Evolutionary conservation across 2,888 invertebrate genomes (phyloP).

Genomic region (Lymantria dispar): DNA sequence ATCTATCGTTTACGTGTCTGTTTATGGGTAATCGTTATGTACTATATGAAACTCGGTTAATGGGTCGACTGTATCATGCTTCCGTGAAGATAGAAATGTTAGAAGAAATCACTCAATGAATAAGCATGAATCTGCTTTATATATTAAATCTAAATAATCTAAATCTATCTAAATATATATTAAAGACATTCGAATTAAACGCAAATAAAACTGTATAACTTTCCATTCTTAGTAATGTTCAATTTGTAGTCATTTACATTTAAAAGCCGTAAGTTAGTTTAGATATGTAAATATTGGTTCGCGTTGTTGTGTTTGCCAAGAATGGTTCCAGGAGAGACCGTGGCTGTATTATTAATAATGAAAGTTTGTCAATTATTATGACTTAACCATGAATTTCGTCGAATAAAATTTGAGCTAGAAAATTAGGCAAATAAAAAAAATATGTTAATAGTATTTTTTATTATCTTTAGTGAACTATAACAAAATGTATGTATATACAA

Average conservation of each 20-base stretch:
- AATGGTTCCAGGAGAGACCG: not conserved
- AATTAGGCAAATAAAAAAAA: too few species aligned
- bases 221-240: conserved; percentile 20
- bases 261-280: conserved; percentile 22
- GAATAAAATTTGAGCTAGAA: too few species aligned
- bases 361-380: too few species aligned
- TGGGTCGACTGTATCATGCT: conserved; percentile 42
- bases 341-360: too few species aligned
- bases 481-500: too few species aligned
- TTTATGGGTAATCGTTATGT: conserved; percentile 49
- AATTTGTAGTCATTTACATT: conserved; percentile 32
- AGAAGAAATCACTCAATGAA: conserved; percentile 29
- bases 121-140: too few species aligned
- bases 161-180: too few species aligned
- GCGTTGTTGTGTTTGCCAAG: not conserved
- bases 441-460: too few species aligned
- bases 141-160: too few species aligned
- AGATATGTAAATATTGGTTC: conserved; percentile 1
- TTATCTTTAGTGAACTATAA: too few species aligned
- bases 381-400: too few species aligned
- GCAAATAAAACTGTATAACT: conserved; percentile 22
- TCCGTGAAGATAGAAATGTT: conserved; percentile 31
- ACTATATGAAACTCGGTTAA: conserved; percentile 51
- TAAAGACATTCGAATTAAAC: conserved; percentile 16
- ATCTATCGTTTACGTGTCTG: conserved; percentile 38